Evolutionary conservation across 2,113 vertebrate species (phyloP), one percentile per base, ranked within the genome.

Genomic region (Holacanthus passer): DNA sequence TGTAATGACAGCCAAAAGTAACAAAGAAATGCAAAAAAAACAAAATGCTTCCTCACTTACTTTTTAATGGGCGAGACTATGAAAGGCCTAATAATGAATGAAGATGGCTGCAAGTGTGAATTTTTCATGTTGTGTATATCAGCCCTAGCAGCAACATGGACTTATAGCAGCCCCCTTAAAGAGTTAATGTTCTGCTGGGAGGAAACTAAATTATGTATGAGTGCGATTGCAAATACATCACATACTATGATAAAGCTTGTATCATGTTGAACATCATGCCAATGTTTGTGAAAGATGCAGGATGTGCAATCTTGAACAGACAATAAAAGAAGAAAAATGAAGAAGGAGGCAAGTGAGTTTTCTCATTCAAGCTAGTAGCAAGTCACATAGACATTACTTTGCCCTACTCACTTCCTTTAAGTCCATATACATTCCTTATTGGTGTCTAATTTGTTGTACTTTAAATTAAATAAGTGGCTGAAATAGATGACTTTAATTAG

Each of bases 401-500:
- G 9, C 31, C 24, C 4, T 16, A 13, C 5, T 58, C 1, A 2
- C 22, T 31, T 20, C n/a, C 20, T 53, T 60, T 24, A 50, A 52
- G 22, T 64, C 63, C 53, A 52, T 29, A 59, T 43, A 4, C 37
- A 24, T 24, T 77, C 55, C 11, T 50, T 55, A 82, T 58, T 47
- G 24, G 27, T 29, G 17, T 69, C 3, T 31, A 71, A 74, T 64
- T 52, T 72, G 29, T 62, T 58, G 24, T 9, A 84, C 0, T 59
- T 74, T 53, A 45, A 80, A 64, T 69, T 27, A 41, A 67, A 71
- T 11, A 11, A 16, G 19, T 22, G 14, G n/a, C 67, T 67, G n/a
- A 67, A 85, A 75, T 73, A 80, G 52, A 5, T n/a, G 12, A 52
- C 17, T 64, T 78, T 79, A 87, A 89, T 88, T 76, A 85, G 27